A percentile compares a stretch with the other conserved stretches of the same genome.
Conservation (phyloP, 2,113 vertebrate species). For the Cranoglanis bouderius region DNA sequence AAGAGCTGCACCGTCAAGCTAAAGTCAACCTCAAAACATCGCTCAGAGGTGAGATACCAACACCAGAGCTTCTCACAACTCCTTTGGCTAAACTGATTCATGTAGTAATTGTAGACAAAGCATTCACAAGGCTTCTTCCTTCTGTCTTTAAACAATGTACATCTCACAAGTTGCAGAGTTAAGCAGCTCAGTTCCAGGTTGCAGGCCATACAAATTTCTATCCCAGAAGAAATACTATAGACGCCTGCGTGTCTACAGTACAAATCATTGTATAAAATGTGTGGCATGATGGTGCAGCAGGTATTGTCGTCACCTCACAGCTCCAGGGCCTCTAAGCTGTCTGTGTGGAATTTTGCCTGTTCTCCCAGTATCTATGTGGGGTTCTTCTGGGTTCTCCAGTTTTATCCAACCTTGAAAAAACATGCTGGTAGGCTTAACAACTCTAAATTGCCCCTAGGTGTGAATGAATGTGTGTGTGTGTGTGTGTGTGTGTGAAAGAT, state of each 20-base stretch:
- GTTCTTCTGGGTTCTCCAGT: not conserved
- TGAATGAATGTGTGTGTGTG: no score
- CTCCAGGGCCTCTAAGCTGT: not conserved
- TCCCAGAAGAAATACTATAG: not conserved
- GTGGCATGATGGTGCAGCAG: not conserved
- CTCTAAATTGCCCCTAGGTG: no score
- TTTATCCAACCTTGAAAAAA: not conserved
- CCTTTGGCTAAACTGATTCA: not conserved
- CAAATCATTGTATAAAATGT: not conserved
- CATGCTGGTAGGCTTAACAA: not conserved
- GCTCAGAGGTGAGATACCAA: slow-evolving; percentile 93
- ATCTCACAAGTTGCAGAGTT: not conserved
- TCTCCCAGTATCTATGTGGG: not conserved
- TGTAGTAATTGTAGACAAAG: not conserved
- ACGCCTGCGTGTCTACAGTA: not conserved
- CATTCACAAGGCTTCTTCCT: not conserved
- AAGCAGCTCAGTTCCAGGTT: not conserved
- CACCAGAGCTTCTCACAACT: not conserved
- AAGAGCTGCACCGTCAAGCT: slow-evolving; percentile 93
- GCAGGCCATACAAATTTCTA: not conserved
- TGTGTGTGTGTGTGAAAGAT: not conserved
- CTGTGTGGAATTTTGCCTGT: not conserved
- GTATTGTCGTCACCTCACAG: not conserved
- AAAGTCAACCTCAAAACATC: slow-evolving; percentile 97
- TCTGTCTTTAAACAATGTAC: not conserved